Conservation (phyloP, 2,113 vertebrate genomes). For the Neogale vison region DNA sequence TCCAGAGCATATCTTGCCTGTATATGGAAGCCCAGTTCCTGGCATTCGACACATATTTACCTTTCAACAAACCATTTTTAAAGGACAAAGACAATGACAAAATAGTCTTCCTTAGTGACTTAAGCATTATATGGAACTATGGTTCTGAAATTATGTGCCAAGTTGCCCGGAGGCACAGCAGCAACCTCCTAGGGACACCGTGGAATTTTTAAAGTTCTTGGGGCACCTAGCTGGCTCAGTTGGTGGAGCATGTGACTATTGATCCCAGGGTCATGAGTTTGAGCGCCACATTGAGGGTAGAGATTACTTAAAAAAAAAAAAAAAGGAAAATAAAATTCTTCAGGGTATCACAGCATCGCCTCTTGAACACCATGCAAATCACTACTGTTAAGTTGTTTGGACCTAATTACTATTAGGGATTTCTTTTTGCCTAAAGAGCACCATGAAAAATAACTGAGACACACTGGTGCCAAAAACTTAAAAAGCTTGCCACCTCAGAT, state of each 20-base stretch:
- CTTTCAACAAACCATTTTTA: neutral
- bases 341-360: neutral
- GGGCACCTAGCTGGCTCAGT: neutral
- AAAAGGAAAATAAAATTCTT: neutral
- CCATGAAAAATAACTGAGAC: conserved; percentile 15
- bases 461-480: neutral
- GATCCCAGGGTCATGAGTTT: neutral
- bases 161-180: neutral
- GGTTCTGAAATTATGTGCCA: neutral
- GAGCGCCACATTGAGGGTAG: neutral
- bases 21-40: neutral
- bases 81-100: neutral
- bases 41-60: neutral
- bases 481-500: neutral
- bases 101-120: neutral
- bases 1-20: neutral
- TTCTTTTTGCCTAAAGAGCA: neutral
- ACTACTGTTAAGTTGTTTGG: neutral
- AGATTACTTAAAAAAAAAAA: neutral
- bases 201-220: neutral
- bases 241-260: neutral
- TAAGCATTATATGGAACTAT: neutral
- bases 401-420: neutral
- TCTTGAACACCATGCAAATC: neutral
- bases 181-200: neutral